Evolutionary conservation across 2,888 invertebrate genomes (phyloP), one percentile per base, ranked within the genome.

Genomic region (Lamproptera curius): DNA sequence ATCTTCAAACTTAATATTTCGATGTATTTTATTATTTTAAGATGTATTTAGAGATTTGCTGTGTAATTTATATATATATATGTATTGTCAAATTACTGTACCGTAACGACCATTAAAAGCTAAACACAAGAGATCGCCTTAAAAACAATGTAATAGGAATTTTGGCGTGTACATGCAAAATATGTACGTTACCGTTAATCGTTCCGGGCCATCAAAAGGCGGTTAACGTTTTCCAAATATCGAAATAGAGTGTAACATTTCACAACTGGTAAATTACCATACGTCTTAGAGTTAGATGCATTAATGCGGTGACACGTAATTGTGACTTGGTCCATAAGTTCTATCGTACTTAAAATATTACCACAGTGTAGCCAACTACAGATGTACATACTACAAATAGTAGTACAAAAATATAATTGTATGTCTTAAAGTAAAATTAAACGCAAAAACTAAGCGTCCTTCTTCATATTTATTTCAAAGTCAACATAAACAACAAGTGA

Each of bases 251-350:
- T 42, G 42, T 39, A 38, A 43, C 28, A 39, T 48, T 48, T 48
- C 48, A 43, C 48, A 43, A 43, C 39, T 43, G 13, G 43, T 39
- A 43, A 39, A 48, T 35, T 33, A 43, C 16, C 33, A 33, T 31
- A 31, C 9, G 26, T 16, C 43, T 26, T 43, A 38, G 14, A 37
- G 33, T 42, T 34, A 43, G 42, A 48, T 45, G 41, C 42, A 48
- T 48, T 52, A 53, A 50, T 52, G 48, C 50, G 50, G 50, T 52
- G 52, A 53, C 53, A 46, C 37, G 45, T 50, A 44, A 53, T 55
- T 47, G 53, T 53, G 40, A 53, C 50, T 39, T 35, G 33, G 31
- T 52, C 51, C 50, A 43, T 45, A 50, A 53, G 49, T 50, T 46
- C 42, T 47, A 38, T 46, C 52, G 42, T 49, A 50, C 41, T 15